phyloP scores from a whole-genome alignment of 64 coral and sea anemone species.

The Stichodactyla helianthus region DNA sequence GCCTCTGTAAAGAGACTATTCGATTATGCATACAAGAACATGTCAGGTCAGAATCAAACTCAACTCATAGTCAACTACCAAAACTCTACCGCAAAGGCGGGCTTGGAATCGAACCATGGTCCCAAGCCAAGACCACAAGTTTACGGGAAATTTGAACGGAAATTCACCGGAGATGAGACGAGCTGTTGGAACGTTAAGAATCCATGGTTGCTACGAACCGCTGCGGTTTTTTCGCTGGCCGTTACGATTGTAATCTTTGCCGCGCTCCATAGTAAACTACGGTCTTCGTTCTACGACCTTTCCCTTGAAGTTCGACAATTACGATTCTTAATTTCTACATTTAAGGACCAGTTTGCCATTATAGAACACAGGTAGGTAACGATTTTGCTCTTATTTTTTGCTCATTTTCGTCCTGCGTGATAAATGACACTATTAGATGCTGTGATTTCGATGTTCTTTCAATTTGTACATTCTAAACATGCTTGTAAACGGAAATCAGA shows the following conservation, averaged over 20 bases:
- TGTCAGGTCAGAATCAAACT: neutral
- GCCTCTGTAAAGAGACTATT: neutral
- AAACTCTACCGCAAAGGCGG: neutral
- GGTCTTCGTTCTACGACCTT: neutral
- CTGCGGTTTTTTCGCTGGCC: neutral
- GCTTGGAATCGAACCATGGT: neutral
- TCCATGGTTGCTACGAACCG: neutral
- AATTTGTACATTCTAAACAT: neutral
- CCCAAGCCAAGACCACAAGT: neutral
- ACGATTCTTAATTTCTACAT: neutral
- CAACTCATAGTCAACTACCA: neutral
- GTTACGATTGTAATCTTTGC: neutral
- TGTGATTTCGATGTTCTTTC: neutral
- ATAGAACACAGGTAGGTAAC: neutral
- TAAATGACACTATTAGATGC: neutral
- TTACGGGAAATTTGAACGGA: neutral
- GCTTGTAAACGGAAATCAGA: neutral
- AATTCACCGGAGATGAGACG: neutral
- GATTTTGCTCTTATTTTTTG: neutral
- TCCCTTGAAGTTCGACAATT: neutral
- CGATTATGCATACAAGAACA: neutral
- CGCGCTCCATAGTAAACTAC: neutral
- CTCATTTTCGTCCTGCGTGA: neutral
- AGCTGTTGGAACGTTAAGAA: conserved; percentile 1
- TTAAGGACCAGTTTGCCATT: neutral